phyloP scores from a whole-genome alignment of 1,140 invertebrate species.

The Cotesia vestalis region DNA sequence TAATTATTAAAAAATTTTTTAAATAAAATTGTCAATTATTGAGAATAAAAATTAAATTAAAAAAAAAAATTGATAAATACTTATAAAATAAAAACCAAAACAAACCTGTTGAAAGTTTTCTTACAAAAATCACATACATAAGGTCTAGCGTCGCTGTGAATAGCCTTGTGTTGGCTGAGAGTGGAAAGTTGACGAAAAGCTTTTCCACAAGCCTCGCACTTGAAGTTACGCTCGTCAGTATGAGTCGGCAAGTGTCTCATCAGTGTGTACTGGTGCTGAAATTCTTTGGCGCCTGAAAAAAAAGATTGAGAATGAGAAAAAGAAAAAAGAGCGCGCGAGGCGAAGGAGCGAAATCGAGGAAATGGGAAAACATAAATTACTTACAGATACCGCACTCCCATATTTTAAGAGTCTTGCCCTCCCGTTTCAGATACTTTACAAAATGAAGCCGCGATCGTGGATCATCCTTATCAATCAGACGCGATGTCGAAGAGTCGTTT shows the following conservation, averaged over 20 bases:
- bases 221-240: conserved; percentile 83
- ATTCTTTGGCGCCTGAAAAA: conserved; percentile 71
- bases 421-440: conserved; percentile 72
- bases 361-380: conserved; percentile 44
- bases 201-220: conserved; percentile 81
- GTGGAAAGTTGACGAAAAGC: conserved; percentile 82
- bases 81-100: not conserved
- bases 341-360: not conserved
- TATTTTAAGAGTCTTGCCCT: conserved; percentile 72
- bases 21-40: too few relatives aligned
- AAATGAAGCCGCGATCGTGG: conserved; percentile 68
- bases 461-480: conserved; percentile 64
- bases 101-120: conserved; percentile 76
- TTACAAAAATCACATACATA: conserved; percentile 78
- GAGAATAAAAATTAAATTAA: too few relatives aligned
- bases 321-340: not conserved
- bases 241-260: conserved; percentile 86
- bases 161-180: conserved; percentile 77
- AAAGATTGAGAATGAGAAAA: not conserved
- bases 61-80: too few relatives aligned
- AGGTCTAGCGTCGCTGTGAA: conserved; percentile 75
- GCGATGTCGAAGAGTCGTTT: conserved; percentile 40
- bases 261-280: conserved; percentile 79
- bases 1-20: too few relatives aligned
- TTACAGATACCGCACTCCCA: conserved; percentile 75